Conservation (phyloP, 2,797 vertebrate genomes). For the Syngnathus acus region DNA sequence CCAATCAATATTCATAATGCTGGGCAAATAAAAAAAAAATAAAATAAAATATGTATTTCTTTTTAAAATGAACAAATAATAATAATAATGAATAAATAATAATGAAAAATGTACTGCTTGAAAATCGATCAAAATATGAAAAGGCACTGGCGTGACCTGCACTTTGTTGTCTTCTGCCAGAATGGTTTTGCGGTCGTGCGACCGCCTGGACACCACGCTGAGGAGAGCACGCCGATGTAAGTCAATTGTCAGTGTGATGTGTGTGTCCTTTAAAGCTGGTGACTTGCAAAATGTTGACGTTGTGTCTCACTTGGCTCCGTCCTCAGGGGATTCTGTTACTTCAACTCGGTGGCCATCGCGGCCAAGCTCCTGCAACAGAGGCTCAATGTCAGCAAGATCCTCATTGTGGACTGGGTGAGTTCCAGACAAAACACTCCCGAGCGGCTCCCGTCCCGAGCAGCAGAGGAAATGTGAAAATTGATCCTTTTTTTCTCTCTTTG, state of each 20-base stretch:
- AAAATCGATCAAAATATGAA: too few species aligned
- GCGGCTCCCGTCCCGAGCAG: not conserved
- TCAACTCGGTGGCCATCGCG: conserved; percentile 94
- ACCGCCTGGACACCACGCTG: conserved; percentile 92
- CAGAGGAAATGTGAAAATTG: not conserved
- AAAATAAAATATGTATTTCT: too few species aligned
- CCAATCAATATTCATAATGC: not conserved
- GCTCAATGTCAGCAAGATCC: conserved; percentile 88
- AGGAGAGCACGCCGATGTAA: conserved; percentile 96
- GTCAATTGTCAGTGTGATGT: conserved; percentile 25
- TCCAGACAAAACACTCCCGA: conserved; percentile 1
- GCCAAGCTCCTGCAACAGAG: conserved; percentile 92
- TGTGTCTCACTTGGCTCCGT: not conserved
- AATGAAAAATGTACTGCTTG: too few species aligned
- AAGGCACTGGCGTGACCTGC: too few species aligned
- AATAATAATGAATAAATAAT: too few species aligned
- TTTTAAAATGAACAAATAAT: too few species aligned
- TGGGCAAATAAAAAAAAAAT: not conserved
- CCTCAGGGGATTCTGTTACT: conserved; percentile 95
- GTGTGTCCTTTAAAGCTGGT: too few species aligned
- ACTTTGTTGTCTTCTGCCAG: conserved; percentile 54
- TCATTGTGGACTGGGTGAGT: conserved; percentile 97
- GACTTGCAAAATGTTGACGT: not conserved
- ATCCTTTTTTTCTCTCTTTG: not conserved
- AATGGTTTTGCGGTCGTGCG: conserved; percentile 95